Conservation (phyloP, 2,797 vertebrate species). For the Arctocebus calabarensis region DNA sequence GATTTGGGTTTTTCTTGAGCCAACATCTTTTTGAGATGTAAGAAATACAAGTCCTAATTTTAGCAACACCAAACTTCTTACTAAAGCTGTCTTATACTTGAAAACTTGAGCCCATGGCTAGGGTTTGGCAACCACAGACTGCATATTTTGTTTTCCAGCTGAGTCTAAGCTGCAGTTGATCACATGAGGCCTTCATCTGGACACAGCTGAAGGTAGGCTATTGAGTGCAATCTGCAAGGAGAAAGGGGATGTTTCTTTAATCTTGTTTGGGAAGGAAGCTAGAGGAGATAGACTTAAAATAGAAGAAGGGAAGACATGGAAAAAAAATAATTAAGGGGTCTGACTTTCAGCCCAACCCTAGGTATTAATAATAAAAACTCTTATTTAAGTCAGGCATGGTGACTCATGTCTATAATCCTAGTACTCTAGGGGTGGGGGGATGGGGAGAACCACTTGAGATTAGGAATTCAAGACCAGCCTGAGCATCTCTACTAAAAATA, state of each 20-base stretch:
- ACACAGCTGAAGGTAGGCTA: background rate
- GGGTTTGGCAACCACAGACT: background rate
- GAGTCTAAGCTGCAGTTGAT: background rate
- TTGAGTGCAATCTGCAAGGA: background rate
- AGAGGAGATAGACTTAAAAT: background rate
- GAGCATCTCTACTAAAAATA: too few relatives aligned
- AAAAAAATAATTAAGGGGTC: background rate
- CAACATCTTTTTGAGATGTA: background rate
- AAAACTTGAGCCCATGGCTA: background rate
- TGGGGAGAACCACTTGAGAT: too few relatives aligned
- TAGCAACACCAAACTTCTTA: background rate
- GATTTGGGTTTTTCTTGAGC: background rate
- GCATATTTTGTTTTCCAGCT: background rate
- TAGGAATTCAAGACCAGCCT: too few relatives aligned
- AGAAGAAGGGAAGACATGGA: background rate
- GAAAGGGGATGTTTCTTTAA: background rate
- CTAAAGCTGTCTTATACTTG: background rate
- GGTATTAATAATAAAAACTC: background rate
- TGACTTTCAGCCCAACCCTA: background rate
- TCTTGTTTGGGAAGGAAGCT: background rate
- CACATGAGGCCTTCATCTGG: background rate
- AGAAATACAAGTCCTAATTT: background rate
- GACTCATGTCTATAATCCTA: too few relatives aligned
- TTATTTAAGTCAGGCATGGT: background rate
- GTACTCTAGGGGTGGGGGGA: too few relatives aligned